Percentiles rank a stretch among this genome's conserved stretches.
Conservation (phyloP, 2,888 invertebrate genomes). For the Patella ulyssiponensis region DNA sequence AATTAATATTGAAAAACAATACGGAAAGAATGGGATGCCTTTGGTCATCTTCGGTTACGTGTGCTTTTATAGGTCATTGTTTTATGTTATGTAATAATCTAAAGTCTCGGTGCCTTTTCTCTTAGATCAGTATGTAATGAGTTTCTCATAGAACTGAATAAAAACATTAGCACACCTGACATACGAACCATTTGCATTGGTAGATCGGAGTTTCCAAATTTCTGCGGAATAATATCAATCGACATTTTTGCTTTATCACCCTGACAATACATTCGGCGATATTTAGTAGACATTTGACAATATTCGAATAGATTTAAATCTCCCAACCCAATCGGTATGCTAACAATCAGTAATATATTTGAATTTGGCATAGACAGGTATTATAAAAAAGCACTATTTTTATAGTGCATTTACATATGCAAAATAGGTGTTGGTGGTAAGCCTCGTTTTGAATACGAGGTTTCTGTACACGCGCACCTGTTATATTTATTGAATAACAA, state of each 20-base stretch:
- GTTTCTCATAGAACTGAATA: conserved; percentile 3
- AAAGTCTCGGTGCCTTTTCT: too few relatives aligned
- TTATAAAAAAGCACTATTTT: conserved; percentile 19
- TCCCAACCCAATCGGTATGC: too few relatives aligned
- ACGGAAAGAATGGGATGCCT: too few relatives aligned
- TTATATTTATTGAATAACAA: neutral
- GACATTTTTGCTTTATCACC: conserved; percentile 14
- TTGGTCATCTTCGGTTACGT: too few relatives aligned
- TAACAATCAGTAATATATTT: too few relatives aligned
- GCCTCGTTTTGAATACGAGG: conserved; percentile 24
- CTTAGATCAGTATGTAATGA: too few relatives aligned
- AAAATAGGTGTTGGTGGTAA: conserved; percentile 47
- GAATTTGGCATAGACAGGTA: too few relatives aligned
- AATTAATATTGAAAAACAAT: too few relatives aligned
- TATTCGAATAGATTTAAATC: too few relatives aligned
- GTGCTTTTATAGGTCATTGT: too few relatives aligned
- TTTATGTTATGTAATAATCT: too few relatives aligned
- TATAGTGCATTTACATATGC: conserved; percentile 46
- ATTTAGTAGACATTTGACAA: neutral
- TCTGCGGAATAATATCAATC: conserved; percentile 26
- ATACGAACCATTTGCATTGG: conserved; percentile 20
- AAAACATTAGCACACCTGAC: conserved; percentile 22
- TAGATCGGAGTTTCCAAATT: conserved; percentile 18
- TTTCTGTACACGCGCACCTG: conserved; percentile 16
- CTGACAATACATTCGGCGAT: conserved; percentile 13